phyloP scores from a whole-genome alignment of 2,797 vertebrate genomes.

The Sebastes oblongus region DNA sequence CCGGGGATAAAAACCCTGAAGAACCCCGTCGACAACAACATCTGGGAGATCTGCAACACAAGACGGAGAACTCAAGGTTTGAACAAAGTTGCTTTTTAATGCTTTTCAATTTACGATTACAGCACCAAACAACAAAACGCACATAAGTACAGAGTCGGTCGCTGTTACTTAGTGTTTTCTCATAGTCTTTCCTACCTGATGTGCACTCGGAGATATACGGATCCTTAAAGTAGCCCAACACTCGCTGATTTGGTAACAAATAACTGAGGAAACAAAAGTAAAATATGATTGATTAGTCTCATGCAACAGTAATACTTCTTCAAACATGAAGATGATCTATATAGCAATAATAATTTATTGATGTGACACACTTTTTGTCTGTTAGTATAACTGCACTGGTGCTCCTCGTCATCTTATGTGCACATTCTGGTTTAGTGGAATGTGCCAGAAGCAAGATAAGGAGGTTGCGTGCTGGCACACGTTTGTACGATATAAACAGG shows the following conservation, averaged over 20 bases:
- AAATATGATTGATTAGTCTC: neutral
- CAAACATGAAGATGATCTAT: neutral
- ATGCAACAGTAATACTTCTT: neutral
- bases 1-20: constrained; percentile 81
- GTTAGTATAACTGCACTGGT: neutral
- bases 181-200: constrained; percentile 67
- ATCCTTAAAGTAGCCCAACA: constrained; percentile 78
- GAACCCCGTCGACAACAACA: constrained; percentile 78
- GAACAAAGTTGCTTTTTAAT: neutral
- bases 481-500: neutral
- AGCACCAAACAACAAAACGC: neutral
- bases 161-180: neutral
- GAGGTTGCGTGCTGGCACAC: neutral
- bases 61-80: constrained; percentile 9
- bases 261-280: constrained; percentile 52
- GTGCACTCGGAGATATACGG: constrained; percentile 67
- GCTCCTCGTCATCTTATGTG: neutral
- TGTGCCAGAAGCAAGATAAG: neutral
- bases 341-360: neutral
- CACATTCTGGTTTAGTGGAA: neutral
- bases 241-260: constrained; percentile 72
- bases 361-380: neutral
- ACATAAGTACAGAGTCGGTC: neutral
- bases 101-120: neutral
- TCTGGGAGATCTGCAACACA: constrained; percentile 78